phyloP scores from a whole-genome alignment of 2,113 vertebrate species.

The Fulica atra region DNA sequence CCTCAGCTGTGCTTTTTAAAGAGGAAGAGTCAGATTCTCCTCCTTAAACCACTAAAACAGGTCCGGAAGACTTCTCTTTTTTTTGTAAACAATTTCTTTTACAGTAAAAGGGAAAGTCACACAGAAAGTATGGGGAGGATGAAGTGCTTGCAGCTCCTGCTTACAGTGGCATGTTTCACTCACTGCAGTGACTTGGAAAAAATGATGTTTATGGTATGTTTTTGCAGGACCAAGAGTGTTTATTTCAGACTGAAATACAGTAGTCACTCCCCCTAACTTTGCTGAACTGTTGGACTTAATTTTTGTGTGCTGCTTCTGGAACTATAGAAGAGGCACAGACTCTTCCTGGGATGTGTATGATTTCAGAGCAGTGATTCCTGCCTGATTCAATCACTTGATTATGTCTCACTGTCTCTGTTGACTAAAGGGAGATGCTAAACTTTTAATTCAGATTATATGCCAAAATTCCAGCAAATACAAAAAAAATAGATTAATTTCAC shows the following conservation, averaged over 20 bases:
- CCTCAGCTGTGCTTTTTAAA: constrained; percentile 56
- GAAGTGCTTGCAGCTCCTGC: neutral
- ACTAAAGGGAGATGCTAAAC: neutral
- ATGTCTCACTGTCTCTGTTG: neutral
- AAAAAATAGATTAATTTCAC: neutral
- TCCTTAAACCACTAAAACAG: neutral
- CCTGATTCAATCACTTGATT: neutral
- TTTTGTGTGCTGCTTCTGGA: neutral
- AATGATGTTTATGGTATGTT: neutral
- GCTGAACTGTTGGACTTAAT: neutral
- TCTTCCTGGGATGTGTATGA: neutral
- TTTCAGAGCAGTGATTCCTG: neutral
- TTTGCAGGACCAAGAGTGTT: neutral
- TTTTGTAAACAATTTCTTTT: neutral
- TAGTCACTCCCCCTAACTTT: neutral
- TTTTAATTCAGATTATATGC: neutral
- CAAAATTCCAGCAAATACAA: neutral
- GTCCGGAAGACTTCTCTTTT: neutral
- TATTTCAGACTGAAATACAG: neutral
- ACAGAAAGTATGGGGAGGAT: neutral
- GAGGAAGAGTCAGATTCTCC: constrained; percentile 28
- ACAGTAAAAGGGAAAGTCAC: neutral
- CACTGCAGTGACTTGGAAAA: neutral
- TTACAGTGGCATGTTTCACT: neutral
- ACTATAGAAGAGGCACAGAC: neutral